Conservation (phyloP, 2,113 vertebrate genomes). For the Saguinus midas region DNA sequence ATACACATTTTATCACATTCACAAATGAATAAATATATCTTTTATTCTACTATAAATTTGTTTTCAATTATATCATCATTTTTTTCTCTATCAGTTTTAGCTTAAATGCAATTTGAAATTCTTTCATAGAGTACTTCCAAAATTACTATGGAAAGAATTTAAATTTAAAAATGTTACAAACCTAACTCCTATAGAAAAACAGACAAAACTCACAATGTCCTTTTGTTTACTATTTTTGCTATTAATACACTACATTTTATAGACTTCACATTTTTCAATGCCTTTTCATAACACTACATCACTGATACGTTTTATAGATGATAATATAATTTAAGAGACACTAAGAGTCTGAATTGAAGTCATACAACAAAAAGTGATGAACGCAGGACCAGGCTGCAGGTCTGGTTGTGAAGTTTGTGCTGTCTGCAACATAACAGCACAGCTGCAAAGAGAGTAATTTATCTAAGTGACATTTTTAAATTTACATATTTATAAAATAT, state of each 20-base stretch:
- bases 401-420: background rate
- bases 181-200: background rate
- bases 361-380: background rate
- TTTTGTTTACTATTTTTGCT: conserved; percentile 26
- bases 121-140: background rate
- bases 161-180: conserved; percentile 7
- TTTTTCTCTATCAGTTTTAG: background rate
- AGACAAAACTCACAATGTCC: background rate
- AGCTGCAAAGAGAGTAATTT: background rate
- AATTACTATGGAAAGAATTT: background rate
- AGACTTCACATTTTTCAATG: background rate
- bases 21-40: background rate
- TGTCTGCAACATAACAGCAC: background rate
- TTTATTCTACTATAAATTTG: background rate
- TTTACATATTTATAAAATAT: background rate
- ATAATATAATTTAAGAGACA: background rate
- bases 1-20: background rate
- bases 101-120: background rate
- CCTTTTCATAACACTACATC: background rate
- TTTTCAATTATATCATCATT: background rate
- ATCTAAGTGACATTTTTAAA: background rate
- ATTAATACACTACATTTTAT: background rate
- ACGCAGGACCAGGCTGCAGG: background rate
- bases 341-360: background rate
- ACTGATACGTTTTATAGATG: background rate